phyloP scores from a whole-genome alignment of 2,888 invertebrate genomes.

The Drosophila borborema region DNA sequence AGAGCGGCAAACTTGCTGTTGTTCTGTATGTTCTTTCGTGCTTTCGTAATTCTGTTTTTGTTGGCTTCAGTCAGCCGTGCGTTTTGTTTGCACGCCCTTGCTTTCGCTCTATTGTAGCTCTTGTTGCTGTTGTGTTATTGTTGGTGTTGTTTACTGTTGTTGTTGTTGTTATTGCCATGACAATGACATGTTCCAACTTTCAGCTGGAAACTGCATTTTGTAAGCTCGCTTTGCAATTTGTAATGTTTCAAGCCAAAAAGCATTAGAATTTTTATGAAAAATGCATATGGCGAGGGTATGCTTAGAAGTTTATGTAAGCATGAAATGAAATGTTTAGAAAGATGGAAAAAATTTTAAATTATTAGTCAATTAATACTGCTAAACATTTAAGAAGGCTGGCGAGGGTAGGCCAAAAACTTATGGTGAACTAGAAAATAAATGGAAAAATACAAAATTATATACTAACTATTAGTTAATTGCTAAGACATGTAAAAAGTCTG shows the following conservation, averaged over 20 bases:
- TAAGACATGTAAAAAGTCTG: background rate
- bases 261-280: slow-evolving; percentile 27
- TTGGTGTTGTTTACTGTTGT: slow-evolving; percentile 24
- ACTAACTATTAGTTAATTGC: slow-evolving; percentile 17
- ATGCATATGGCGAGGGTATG: slow-evolving; percentile 4
- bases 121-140: slow-evolving; percentile 42
- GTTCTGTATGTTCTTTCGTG: slow-evolving; percentile 51
- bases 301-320: background rate
- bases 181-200: slow-evolving; percentile 58
- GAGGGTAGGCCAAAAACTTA: too few species aligned
- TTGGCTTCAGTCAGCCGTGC: slow-evolving; percentile 62
- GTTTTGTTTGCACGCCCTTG: slow-evolving; percentile 69
- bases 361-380: slow-evolving; percentile 16
- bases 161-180: slow-evolving; percentile 57
- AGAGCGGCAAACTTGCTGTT: slow-evolving; percentile 40
- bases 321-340: background rate
- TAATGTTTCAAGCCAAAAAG: slow-evolving; percentile 1
- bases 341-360: background rate
- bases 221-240: slow-evolving; percentile 24
- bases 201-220: slow-evolving; percentile 49
- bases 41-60: slow-evolving; percentile 44
- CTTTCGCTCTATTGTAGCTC: slow-evolving; percentile 40
- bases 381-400: background rate
- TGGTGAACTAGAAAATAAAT: too few species aligned
- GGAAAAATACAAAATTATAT: slow-evolving; percentile 7